These are phyloP conservation scores for Rhabdophis nuchalis DNA, from an alignment of 2,797 vertebrate genomes.

Conservation along the genomic window DNA sequence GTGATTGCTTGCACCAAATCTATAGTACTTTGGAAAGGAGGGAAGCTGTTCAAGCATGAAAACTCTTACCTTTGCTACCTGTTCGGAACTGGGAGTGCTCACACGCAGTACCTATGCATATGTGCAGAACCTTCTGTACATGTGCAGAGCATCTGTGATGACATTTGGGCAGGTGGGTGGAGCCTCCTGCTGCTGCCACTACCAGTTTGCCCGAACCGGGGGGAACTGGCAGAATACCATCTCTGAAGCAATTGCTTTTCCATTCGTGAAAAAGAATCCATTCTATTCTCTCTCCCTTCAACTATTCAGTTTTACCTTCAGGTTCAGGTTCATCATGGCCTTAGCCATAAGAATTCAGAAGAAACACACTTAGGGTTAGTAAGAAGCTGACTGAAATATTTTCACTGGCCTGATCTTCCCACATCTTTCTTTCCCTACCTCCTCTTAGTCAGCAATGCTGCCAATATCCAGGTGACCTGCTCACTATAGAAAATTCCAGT, in stretches of 20 bases:
- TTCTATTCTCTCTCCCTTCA: neutral
- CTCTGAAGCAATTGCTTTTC: neutral
- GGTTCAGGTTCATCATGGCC: neutral
- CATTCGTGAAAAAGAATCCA: neutral
- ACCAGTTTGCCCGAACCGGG: no score
- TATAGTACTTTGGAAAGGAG: neutral
- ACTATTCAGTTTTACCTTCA: neutral
- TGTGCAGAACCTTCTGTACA: no score
- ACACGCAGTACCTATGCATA: no score
- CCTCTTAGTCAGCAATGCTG: neutral
- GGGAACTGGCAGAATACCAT: no score
- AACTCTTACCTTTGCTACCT: no score
- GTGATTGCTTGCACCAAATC: neutral
- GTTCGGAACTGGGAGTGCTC: no score
- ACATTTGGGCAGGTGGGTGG: no score
- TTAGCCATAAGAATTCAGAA: neutral
- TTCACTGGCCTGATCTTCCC: neutral
- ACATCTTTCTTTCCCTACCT: neutral
- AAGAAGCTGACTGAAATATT: neutral
- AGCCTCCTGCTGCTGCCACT: no score
- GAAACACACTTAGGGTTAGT: neutral
- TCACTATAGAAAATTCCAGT: neutral
- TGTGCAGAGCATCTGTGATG: no score
- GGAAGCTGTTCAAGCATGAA: no score
- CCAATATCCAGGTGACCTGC: neutral